Conservation (phyloP, 2,797 vertebrate genomes). For the Enteromius thamalakanensis region DNA sequence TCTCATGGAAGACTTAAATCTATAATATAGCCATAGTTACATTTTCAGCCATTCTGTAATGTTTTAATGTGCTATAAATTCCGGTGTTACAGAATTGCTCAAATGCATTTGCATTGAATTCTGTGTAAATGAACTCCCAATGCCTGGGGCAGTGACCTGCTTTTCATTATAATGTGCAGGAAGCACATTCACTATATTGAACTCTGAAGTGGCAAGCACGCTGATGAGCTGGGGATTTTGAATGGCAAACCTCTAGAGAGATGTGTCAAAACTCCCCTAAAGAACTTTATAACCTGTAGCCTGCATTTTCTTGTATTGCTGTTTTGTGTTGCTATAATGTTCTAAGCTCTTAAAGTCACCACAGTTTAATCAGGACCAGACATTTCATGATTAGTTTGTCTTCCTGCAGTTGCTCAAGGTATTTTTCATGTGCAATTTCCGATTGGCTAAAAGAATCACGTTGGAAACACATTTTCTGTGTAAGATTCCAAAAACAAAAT, state of each 20-base stretch:
- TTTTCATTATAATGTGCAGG: conserved; percentile 69
- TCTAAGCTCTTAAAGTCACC: background rate
- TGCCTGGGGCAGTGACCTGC: conserved; percentile 68
- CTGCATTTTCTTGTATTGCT: conserved; percentile 11
- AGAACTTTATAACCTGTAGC: conserved; percentile 9
- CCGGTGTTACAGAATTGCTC: conserved; percentile 31
- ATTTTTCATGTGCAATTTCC: background rate
- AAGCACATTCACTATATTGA: conserved; percentile 62
- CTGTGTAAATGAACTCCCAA: conserved; percentile 58
- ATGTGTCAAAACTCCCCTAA: conserved; percentile 28
- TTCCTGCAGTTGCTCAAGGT: background rate
- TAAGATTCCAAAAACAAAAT: background rate
- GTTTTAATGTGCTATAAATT: conserved; percentile 38
- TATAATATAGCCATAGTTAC: background rate
- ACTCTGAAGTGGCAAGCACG: conserved; percentile 3
- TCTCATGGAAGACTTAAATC: conserved; percentile 5
- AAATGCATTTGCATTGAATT: conserved; percentile 58
- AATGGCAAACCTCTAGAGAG: conserved; percentile 33
- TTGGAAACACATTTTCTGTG: background rate
- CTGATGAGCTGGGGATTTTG: conserved; percentile 15
- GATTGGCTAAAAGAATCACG: background rate
- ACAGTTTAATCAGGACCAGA: conserved; percentile 6
- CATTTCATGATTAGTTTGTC: background rate
- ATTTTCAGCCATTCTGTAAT: conserved; percentile 16
- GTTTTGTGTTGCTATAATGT: background rate